A percentile compares a stretch with the other conserved stretches of the same genome.
These are phyloP conservation scores for Drosophila teissieri DNA, from an alignment of 1,140 invertebrate genomes.

Conservation along the genomic window DNA sequence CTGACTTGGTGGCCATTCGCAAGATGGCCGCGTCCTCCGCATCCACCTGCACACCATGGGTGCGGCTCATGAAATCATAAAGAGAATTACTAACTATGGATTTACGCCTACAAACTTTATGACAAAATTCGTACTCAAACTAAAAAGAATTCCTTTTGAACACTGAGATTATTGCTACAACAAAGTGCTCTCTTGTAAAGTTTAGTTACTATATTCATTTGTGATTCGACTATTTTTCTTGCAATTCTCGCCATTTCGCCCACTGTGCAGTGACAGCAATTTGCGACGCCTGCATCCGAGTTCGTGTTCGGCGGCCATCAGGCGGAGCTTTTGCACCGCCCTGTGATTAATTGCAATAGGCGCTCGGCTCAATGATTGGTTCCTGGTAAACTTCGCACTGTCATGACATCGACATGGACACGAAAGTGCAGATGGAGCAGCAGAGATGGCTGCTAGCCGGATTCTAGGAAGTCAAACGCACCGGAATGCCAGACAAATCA, in stretches of 20 bases:
- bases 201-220: too few species aligned
- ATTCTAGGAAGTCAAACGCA: conserved; percentile 44
- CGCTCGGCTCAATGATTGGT: conserved; percentile 71
- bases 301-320: conserved; percentile 70
- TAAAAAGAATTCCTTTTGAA: too few species aligned
- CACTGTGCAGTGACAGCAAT: conserved; percentile 55
- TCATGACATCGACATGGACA: conserved; percentile 52
- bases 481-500: conserved; percentile 60
- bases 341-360: conserved; percentile 76
- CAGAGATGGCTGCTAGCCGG: conserved; percentile 1
- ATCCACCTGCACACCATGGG: conserved; percentile 27
- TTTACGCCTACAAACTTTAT: neutral
- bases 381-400: conserved; percentile 63
- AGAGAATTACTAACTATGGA: neutral
- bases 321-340: conserved; percentile 59
- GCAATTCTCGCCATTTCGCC: neutral
- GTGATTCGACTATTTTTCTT: neutral
- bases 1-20: conserved; percentile 59
- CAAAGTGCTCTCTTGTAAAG: too few species aligned
- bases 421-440: conserved; percentile 8
- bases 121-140: too few species aligned
- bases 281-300: conserved; percentile 36
- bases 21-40: conserved; percentile 45
- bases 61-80: too few species aligned
- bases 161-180: too few species aligned